Evolutionary conservation across 2,888 invertebrate species (phyloP).

Genomic region (Nemoura dubitans): DNA sequence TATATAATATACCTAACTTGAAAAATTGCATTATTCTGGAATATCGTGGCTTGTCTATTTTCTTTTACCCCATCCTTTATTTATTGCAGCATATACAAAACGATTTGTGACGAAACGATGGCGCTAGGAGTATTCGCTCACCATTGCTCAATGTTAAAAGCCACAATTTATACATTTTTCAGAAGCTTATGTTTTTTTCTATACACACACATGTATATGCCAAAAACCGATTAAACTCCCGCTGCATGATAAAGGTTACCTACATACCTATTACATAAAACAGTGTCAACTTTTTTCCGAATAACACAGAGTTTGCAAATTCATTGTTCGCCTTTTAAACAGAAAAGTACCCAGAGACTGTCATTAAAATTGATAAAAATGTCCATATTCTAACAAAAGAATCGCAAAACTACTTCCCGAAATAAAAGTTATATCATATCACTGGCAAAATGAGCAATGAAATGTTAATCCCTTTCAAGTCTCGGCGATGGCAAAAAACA

Average conservation of each 20-base stretch:
- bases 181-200: not conserved
- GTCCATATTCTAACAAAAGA: not conserved
- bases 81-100: too few relatives aligned
- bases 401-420: not conserved
- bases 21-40: too few relatives aligned
- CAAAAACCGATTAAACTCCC: not conserved
- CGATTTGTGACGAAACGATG: too few relatives aligned
- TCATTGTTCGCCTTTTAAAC: not conserved
- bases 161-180: too few relatives aligned
- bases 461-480: not conserved
- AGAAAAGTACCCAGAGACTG: not conserved
- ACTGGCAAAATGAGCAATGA: not conserved
- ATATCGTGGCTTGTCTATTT: too few relatives aligned
- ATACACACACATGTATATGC: too few relatives aligned
- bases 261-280: not conserved
- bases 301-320: not conserved
- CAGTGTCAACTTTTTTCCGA: not conserved
- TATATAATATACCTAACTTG: too few relatives aligned
- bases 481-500: not conserved
- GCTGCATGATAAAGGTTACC: not conserved
- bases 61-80: too few relatives aligned
- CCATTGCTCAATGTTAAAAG: too few relatives aligned
- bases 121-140: too few relatives aligned
- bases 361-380: not conserved
- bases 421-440: not conserved